phyloP scores from a whole-genome alignment of 2,888 invertebrate species.

The Leptothorax acervorum region DNA sequence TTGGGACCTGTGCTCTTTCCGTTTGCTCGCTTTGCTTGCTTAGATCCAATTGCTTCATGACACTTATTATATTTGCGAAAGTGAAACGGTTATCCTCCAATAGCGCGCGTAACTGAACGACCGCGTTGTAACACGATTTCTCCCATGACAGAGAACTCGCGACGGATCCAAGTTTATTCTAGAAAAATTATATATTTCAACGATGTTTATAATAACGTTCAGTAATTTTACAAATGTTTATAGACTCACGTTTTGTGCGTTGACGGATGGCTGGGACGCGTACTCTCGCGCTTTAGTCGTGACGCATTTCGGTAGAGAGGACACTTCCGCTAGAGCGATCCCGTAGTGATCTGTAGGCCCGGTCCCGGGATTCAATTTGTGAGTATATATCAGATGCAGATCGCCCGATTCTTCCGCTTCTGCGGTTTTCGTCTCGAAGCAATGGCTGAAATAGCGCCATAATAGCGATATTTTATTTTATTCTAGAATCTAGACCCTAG shows the following conservation, averaged over 20 bases:
- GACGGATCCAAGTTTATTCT: slow-evolving; percentile 24
- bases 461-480: slow-evolving; percentile 5
- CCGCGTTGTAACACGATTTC: slow-evolving; percentile 63
- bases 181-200: background rate
- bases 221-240: background rate
- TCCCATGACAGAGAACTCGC: slow-evolving; percentile 25
- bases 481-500: too few species aligned
- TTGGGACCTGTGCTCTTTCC: background rate
- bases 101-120: slow-evolving; percentile 63
- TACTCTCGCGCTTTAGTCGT: slow-evolving; percentile 87
- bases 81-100: slow-evolving; percentile 65
- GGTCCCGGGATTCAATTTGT: slow-evolving; percentile 88
- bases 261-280: slow-evolving; percentile 84
- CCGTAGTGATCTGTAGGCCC: slow-evolving; percentile 89
- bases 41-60: slow-evolving; percentile 58
- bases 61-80: slow-evolving; percentile 61
- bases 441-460: slow-evolving; percentile 74
- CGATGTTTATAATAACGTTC: background rate
- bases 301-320: slow-evolving; percentile 88
- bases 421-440: slow-evolving; percentile 85
- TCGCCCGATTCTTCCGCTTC: slow-evolving; percentile 79
- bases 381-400: slow-evolving; percentile 88
- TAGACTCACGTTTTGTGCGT: slow-evolving; percentile 80
- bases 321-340: slow-evolving; percentile 88
- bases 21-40: slow-evolving; percentile 12